Base-by-base conservation (phyloP, 2,797 vertebrate genomes). In the Synaphobranchus kaupii region DNA sequence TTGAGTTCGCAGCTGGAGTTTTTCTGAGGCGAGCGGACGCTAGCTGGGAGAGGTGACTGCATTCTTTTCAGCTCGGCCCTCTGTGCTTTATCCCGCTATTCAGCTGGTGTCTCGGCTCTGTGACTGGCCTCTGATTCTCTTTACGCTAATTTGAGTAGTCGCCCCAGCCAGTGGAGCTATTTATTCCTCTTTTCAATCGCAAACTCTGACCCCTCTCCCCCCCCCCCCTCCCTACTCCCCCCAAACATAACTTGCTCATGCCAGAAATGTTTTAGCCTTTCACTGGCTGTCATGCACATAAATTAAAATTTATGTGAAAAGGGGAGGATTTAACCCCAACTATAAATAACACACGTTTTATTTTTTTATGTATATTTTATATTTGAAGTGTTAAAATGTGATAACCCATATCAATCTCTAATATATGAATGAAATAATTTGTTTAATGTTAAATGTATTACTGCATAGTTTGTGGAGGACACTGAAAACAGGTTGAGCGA, bases 11-110 rank as follows among this genome's bases (percentile, higher is more conserved):
- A 91, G 85, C 56, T 73, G 83, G 39, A 85, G 63, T 71, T 84
- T 84, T 73, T 66, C 52, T 52, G 58, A 34, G 5, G 31, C 31
- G 20, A 34, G 17, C 63, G 44, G 56, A 58, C 44, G n/a, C 84
- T 39, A 39, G 31, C 13, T 28, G 34, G 8, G 58, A 31, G 87
- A 84, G 82, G 86, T 86, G 87, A 80, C 88, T 88, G 85, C 81
- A 83, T 90, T 91, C 89, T 92, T 90, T 88, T 68, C 58, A 80
- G 71, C 12, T 88, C 92, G 92, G 93, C 91, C 91, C 93, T 92
- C 90, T 90, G 91, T 89, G 91, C 90, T 85, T 92, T 93, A 89
- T 48, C 78, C 73, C 63, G 89, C 88, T 86, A 87, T 90, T 91
- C 88, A 89, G 90, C 87, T 90, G 88, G 88, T 86, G 89, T 89